Evolutionary conservation across 2,113 vertebrate genomes (phyloP).

Genomic region (Planiliza haematocheilus): DNA sequence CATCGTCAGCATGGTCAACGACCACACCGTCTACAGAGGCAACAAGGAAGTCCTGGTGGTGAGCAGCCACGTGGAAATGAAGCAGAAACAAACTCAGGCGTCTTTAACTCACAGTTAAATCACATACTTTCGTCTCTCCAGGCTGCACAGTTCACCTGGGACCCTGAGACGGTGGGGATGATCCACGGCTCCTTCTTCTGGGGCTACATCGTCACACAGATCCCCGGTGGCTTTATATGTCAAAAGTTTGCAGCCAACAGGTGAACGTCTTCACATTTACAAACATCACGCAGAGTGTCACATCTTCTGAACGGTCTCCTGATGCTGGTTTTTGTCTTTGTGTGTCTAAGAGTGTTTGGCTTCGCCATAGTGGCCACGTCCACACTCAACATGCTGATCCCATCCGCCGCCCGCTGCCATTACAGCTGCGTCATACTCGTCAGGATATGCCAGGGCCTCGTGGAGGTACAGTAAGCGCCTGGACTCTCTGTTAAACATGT

Average conservation of each 20-base stretch:
- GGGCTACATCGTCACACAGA: constrained; percentile 96
- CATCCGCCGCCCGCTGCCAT: constrained; percentile 89
- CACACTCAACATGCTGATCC: constrained; percentile 93
- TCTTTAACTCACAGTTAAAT: background rate
- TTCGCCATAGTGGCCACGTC: constrained; percentile 95
- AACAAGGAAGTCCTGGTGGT: constrained; percentile 91
- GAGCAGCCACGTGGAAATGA: constrained; percentile 43
- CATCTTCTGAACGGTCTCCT: background rate
- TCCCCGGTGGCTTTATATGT: constrained; percentile 94
- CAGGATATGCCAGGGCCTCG: constrained; percentile 93
- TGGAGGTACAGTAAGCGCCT: constrained; percentile 86
- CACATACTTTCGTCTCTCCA: constrained; percentile 53
- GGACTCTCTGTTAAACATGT: background rate
- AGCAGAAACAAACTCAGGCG: background rate
- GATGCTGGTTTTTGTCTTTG: constrained; percentile 15
- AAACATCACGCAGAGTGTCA: background rate
- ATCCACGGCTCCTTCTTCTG: constrained; percentile 97
- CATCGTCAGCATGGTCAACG: constrained; percentile 97
- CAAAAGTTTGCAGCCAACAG: constrained; percentile 95
- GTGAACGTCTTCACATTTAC: constrained; percentile 66
- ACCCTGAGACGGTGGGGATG: constrained; percentile 94
- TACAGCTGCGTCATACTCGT: constrained; percentile 94
- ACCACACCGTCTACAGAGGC: constrained; percentile 89
- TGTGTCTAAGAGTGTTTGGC: constrained; percentile 89
- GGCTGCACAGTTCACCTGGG: constrained; percentile 94